A percentile compares a stretch with the other conserved stretches of the same genome.
These are phyloP conservation scores for Selenia dentaria DNA, from an alignment of 2,888 invertebrate genomes.

Conservation along the genomic window DNA sequence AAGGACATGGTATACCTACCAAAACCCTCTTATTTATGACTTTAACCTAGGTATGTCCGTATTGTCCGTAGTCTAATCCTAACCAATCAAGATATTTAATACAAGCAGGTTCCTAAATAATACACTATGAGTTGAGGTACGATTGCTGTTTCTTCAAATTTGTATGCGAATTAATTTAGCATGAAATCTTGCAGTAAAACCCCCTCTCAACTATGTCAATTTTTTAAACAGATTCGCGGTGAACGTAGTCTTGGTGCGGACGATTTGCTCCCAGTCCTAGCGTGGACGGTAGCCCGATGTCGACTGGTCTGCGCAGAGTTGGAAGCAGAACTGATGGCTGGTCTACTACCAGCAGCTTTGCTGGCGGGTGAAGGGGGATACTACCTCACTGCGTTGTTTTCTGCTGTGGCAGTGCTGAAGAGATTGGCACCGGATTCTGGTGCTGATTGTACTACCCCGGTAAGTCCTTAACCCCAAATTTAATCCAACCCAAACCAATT, in stretches of 20 bases:
- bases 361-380: constrained; percentile 97
- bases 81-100: too few species aligned
- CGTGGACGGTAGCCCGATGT: constrained; percentile 95
- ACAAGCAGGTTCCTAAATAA: too few species aligned
- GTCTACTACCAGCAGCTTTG: constrained; percentile 94
- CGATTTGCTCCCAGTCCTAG: constrained; percentile 95
- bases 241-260: constrained; percentile 91
- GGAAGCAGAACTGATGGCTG: constrained; percentile 98
- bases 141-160: too few species aligned
- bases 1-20: too few species aligned
- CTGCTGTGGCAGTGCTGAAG: constrained; percentile 95
- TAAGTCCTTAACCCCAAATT: constrained; percentile 46
- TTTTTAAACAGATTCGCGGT: constrained; percentile 86
- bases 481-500: too few species aligned
- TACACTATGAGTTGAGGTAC: too few species aligned
- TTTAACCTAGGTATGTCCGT: too few species aligned
- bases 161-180: too few species aligned
- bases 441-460: constrained; percentile 63
- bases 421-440: constrained; percentile 82
- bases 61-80: too few species aligned
- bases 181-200: too few species aligned
- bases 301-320: constrained; percentile 96
- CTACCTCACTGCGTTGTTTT: constrained; percentile 96
- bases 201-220: too few species aligned
- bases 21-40: too few species aligned